Conservation (phyloP, 2,797 vertebrate genomes). For the Liasis olivaceus region DNA sequence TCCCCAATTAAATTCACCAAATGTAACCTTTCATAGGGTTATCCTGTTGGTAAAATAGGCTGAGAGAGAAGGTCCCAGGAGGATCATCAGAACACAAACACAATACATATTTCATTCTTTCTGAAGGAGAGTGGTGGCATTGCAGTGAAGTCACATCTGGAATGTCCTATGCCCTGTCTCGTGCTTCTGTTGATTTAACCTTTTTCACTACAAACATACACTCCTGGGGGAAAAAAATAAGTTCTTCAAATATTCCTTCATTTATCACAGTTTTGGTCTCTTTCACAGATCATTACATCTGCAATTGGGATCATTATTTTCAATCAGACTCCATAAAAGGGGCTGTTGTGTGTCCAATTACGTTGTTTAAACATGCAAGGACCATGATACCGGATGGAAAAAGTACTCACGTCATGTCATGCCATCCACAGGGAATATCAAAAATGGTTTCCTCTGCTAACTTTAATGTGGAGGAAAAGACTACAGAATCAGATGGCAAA, state of each 20-base stretch:
- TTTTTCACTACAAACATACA: conserved; percentile 24
- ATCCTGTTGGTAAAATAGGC: neutral
- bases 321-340: conserved; percentile 34
- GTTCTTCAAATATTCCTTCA: conserved; percentile 47
- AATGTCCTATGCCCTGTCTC: conserved; percentile 29
- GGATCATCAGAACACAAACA: neutral
- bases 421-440: conserved; percentile 10
- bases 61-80: neutral
- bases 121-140: neutral
- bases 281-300: conserved; percentile 34
- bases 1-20: neutral
- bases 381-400: conserved; percentile 18
- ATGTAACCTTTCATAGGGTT: neutral
- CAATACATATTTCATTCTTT: neutral
- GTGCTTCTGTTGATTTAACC: conserved; percentile 32
- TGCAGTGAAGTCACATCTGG: conserved; percentile 8
- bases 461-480: conserved; percentile 42
- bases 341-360: conserved; percentile 40
- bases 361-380: conserved; percentile 35
- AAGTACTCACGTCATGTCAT: conserved; percentile 12
- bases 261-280: conserved; percentile 31
- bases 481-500: conserved; percentile 44
- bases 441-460: conserved; percentile 36
- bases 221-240: neutral
- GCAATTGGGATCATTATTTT: conserved; percentile 47